Conservation (phyloP, 2,888 invertebrate genomes). For the Myathropa florea region DNA sequence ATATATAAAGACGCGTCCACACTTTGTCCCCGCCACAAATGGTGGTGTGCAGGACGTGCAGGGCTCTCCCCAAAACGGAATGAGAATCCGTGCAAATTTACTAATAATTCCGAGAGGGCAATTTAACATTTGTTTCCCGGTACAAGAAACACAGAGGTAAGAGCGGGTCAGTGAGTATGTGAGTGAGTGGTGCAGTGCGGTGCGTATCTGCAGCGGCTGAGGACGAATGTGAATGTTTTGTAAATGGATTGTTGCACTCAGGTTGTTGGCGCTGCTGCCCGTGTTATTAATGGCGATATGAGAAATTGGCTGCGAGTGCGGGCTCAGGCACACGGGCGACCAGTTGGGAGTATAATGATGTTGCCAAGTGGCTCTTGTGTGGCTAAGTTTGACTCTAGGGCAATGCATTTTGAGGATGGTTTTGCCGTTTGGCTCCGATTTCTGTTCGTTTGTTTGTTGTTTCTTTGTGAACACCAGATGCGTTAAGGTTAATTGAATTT, state of each 20-base stretch:
- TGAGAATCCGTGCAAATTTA: slow-evolving; percentile 67
- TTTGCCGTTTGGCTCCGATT: slow-evolving; percentile 18
- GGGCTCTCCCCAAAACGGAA: slow-evolving; percentile 32
- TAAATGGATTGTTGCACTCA: slow-evolving; percentile 69
- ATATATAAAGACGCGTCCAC: slow-evolving; percentile 63
- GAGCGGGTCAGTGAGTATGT: slow-evolving; percentile 21
- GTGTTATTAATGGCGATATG: slow-evolving; percentile 67
- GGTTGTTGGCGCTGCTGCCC: slow-evolving; percentile 61
- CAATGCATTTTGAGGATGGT: slow-evolving; percentile 1
- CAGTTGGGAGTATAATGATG: slow-evolving; percentile 37
- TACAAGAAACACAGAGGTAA: slow-evolving; percentile 24
- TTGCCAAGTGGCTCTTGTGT: slow-evolving; percentile 17
- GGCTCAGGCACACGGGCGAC: not conserved
- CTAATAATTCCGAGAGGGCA: slow-evolving; percentile 66
- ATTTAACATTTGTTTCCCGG: slow-evolving; percentile 66
- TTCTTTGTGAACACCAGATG: slow-evolving; percentile 9
- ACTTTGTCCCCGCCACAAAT: slow-evolving; percentile 58
- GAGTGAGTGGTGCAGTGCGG: slow-evolving; percentile 28
- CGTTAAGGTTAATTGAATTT: slow-evolving; percentile 7
- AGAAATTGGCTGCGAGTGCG: slow-evolving; percentile 58
- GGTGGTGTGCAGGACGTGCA: slow-evolving; percentile 18
- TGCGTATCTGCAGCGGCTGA: slow-evolving; percentile 63
- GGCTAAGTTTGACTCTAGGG: slow-evolving; percentile 36
- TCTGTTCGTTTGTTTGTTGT: slow-evolving; percentile 26
- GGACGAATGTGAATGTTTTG: slow-evolving; percentile 65